A percentile compares a stretch with the other conserved stretches of the same genome.
phyloP scores from a whole-genome alignment of 2,113 vertebrate species.

The Galeopterus variegatus region DNA sequence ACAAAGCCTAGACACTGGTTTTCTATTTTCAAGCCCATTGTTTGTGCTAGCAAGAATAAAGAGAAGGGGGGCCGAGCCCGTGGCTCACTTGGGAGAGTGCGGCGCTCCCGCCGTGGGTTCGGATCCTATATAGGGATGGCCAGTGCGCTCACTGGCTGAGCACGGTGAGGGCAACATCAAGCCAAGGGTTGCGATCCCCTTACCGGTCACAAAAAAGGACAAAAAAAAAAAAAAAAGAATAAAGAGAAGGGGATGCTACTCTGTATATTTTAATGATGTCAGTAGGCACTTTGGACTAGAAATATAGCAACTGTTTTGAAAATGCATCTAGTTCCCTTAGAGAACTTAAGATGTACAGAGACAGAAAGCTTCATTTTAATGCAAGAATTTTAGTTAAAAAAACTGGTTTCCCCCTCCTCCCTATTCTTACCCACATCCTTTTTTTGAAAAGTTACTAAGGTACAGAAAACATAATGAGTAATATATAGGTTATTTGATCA shows the following conservation, averaged over 20 bases:
- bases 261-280: not conserved
- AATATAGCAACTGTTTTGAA: not conserved
- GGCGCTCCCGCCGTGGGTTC: too few relatives aligned
- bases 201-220: too few relatives aligned
- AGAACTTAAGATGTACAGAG: not conserved
- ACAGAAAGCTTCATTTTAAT: not conserved
- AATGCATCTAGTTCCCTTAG: not conserved
- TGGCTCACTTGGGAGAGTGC: too few relatives aligned
- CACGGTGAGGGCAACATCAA: too few relatives aligned
- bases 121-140: too few relatives aligned
- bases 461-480: not conserved
- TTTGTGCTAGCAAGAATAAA: not conserved
- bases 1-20: constrained; percentile 11
- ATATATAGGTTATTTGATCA: not conserved
- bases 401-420: not conserved
- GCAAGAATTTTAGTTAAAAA: not conserved
- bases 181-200: too few relatives aligned
- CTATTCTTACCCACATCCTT: not conserved
- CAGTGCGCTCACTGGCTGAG: too few relatives aligned
- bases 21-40: not conserved
- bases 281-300: not conserved
- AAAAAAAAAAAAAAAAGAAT: too few relatives aligned
- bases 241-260: not conserved
- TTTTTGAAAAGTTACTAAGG: not conserved
- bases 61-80: too few relatives aligned